Evolutionary conservation across 2,888 invertebrate genomes (phyloP).

Genomic region (Lacanobia oleracea): DNA sequence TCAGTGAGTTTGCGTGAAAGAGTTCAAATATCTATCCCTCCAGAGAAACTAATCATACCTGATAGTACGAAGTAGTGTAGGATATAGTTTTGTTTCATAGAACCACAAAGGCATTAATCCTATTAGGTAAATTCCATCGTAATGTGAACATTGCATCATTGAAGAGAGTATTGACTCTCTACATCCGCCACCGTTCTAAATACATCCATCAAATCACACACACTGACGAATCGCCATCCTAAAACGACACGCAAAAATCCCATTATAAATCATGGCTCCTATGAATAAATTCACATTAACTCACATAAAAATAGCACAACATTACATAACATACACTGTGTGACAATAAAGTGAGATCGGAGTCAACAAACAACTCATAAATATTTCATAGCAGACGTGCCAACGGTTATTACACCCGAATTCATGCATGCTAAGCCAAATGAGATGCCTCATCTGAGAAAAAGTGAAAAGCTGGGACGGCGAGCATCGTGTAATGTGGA

Average conservation of each 20-base stretch:
- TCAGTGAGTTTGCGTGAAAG: too few relatives aligned
- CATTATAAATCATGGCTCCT: conserved; percentile 38
- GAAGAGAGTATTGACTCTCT: neutral
- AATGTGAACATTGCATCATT: too few relatives aligned
- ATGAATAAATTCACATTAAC: conserved; percentile 40
- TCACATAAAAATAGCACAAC: conserved; percentile 52
- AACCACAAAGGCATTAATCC: neutral
- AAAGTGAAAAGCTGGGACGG: conserved; percentile 74
- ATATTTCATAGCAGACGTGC: conserved; percentile 79
- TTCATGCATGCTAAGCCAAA: conserved; percentile 78
- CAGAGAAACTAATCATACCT: too few relatives aligned
- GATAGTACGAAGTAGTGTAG: too few relatives aligned
- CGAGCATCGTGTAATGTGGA: conserved; percentile 33
- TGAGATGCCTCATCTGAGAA: conserved; percentile 70
- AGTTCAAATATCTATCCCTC: too few relatives aligned
- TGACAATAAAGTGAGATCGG: conserved; percentile 77
- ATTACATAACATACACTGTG: conserved; percentile 64
- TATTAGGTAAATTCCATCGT: too few relatives aligned
- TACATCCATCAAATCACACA: conserved; percentile 10
- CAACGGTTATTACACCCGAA: conserved; percentile 86
- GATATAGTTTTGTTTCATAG: neutral
- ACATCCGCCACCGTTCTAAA: conserved; percentile 16
- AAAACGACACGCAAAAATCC: conserved; percentile 38
- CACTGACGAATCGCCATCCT: conserved; percentile 6
- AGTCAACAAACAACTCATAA: conserved; percentile 73